Percentiles rank a stretch among this genome's conserved stretches.
These are phyloP conservation scores for Lagopus leucura DNA, from an alignment of 2,113 vertebrate genomes.

Conservation along the genomic window DNA sequence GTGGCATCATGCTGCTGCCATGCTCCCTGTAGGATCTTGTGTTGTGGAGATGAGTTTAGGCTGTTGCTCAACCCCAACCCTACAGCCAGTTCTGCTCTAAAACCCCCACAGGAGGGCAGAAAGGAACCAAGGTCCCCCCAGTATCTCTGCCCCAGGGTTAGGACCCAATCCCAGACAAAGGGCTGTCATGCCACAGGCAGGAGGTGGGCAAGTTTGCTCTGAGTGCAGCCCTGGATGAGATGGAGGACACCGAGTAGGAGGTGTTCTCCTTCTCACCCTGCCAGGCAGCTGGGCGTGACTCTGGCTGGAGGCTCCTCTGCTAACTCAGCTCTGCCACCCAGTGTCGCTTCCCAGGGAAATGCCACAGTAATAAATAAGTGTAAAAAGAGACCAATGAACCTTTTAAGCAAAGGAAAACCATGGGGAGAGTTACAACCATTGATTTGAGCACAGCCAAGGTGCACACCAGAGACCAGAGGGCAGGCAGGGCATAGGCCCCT, in stretches of 20 bases:
- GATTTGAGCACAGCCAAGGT: constrained; percentile 49
- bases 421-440: constrained; percentile 63
- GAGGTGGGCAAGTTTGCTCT: not conserved
- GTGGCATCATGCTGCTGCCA: not conserved
- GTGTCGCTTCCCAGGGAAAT: constrained; percentile 73
- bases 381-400: constrained; percentile 81
- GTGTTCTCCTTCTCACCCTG: not conserved
- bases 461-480: constrained; percentile 22
- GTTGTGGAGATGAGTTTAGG: not conserved
- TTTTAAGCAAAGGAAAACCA: constrained; percentile 84
- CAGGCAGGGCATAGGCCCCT: not conserved
- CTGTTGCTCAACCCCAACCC: not conserved
- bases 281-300: not conserved
- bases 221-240: not conserved
- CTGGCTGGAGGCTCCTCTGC: not conserved
- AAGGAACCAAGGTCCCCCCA: rapidly evolving
- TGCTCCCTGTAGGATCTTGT: not conserved
- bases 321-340: constrained; percentile 41
- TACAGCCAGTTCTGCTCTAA: not conserved
- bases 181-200: not conserved
- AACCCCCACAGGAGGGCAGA: not conserved
- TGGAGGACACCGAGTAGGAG: not conserved
- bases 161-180: not conserved
- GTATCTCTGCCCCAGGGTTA: not conserved
- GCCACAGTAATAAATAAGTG: constrained; percentile 82